phyloP scores from a whole-genome alignment of 2,888 invertebrate genomes.

The Phrixothrix hirtus region DNA sequence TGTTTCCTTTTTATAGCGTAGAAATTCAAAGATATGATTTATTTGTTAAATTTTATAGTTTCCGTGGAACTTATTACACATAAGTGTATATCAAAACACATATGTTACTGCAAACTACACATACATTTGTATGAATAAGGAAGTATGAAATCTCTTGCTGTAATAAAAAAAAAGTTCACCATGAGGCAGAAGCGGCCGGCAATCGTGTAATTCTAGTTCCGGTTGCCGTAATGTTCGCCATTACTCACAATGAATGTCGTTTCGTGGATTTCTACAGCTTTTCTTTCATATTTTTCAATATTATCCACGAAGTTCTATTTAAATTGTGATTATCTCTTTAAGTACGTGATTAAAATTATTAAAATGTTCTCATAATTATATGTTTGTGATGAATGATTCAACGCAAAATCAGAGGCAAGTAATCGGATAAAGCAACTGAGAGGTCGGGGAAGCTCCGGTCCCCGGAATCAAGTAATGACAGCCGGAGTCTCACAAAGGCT shows the following conservation, averaged over 20 bases:
- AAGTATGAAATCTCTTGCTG: background rate
- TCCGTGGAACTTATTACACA: background rate
- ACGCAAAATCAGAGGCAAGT: slow-evolving; percentile 35
- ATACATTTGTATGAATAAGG: background rate
- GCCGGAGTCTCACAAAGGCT: slow-evolving; percentile 40
- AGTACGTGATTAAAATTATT: slow-evolving; percentile 16
- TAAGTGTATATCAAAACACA: background rate
- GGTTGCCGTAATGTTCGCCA: slow-evolving; percentile 44
- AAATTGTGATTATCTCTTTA: background rate
- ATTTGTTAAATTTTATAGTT: background rate
- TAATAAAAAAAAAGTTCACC: background rate
- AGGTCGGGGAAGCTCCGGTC: slow-evolving; percentile 25
- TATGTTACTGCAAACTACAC: background rate
- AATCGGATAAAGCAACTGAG: slow-evolving; percentile 32
- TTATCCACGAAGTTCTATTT: background rate
- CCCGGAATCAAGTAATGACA: slow-evolving; percentile 43
- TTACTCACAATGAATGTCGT: slow-evolving; percentile 40
- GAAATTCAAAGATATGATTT: too few species aligned
- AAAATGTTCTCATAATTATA: slow-evolving; percentile 19
- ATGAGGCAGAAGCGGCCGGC: slow-evolving; percentile 33
- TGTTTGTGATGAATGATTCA: slow-evolving; percentile 30
- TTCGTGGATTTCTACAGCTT: slow-evolving; percentile 16
- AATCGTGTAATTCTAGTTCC: slow-evolving; percentile 47
- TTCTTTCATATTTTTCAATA: background rate
- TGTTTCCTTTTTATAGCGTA: too few species aligned